A percentile compares a stretch with the other conserved stretches of the same genome.
Evolutionary conservation across 2,888 invertebrate genomes (phyloP).

Genomic region (Napeogenes inachia): DNA sequence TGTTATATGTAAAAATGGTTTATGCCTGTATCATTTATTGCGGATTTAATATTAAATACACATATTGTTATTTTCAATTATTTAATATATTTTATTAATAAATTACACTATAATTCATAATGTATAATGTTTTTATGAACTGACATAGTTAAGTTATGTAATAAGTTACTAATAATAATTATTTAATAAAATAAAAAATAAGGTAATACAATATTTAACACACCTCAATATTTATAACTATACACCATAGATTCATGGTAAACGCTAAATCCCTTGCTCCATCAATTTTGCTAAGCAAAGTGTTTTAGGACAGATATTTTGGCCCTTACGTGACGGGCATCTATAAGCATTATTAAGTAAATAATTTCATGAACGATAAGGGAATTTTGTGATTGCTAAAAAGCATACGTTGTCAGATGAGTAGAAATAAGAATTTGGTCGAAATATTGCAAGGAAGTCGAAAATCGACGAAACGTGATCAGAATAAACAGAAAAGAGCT

Average conservation of each 20-base stretch:
- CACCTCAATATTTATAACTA: neutral
- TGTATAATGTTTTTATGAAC: too few relatives aligned
- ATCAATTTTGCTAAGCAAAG: conserved; percentile 26
- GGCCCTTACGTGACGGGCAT: conserved; percentile 25
- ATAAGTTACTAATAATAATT: too few relatives aligned
- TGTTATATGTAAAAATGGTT: too few relatives aligned
- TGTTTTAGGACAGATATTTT: conserved; percentile 24
- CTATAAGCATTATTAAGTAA: conserved; percentile 41
- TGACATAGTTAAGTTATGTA: too few relatives aligned
- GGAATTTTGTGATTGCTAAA: conserved; percentile 43
- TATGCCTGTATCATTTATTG: too few relatives aligned
- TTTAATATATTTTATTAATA: too few relatives aligned
- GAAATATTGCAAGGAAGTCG: conserved; percentile 48
- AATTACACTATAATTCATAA: too few relatives aligned
- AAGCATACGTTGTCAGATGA: conserved; percentile 42
- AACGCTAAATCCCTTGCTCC: conserved; percentile 1
- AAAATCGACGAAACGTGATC: conserved; percentile 58
- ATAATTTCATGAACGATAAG: conserved; percentile 57
- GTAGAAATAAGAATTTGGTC: conserved; percentile 47
- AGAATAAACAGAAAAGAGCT: conserved; percentile 35
- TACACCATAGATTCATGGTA: conserved; percentile 14
- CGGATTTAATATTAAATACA: too few relatives aligned
- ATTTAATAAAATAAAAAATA: neutral
- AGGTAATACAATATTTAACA: too few relatives aligned
- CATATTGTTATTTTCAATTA: too few relatives aligned